These are phyloP conservation scores for Aphidius colemani DNA, from an alignment of 2,888 invertebrate genomes.

Conservation along the genomic window DNA sequence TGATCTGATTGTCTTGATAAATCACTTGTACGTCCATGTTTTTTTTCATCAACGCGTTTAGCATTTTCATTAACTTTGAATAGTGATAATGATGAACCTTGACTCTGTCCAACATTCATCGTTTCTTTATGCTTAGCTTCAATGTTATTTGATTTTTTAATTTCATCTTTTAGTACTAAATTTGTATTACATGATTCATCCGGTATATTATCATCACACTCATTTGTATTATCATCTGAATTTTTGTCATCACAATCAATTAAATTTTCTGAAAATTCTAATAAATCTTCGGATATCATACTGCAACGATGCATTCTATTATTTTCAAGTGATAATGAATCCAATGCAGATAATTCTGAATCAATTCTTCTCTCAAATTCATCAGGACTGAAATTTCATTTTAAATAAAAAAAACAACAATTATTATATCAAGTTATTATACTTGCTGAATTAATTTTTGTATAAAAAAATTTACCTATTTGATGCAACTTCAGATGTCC, in stretches of 20 bases:
- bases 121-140: neutral
- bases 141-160: neutral
- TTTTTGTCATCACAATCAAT: conserved; percentile 41
- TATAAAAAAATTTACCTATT: conserved; percentile 43
- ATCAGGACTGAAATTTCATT: conserved; percentile 47
- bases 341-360: conserved; percentile 67
- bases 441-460: neutral
- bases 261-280: conserved; percentile 53
- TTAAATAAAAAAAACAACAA: neutral
- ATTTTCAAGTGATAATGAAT: conserved; percentile 62
- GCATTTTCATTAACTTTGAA: neutral
- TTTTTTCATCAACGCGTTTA: neutral
- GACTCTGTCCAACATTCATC: neutral
- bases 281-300: conserved; percentile 52
- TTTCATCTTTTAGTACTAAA: too few species aligned
- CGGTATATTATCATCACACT: too few species aligned
- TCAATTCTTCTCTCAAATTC: conserved; percentile 69
- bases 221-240: conserved; percentile 16
- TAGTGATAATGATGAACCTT: neutral
- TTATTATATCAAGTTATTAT: neutral
- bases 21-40: conserved; percentile 38
- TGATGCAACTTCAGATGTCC: conserved; percentile 39
- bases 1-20: conserved; percentile 67
- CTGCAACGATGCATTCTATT: conserved; percentile 48
- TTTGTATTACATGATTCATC: neutral